phyloP scores from a whole-genome alignment of 1,140 invertebrate species.

The Zaprionus vittiger region DNA sequence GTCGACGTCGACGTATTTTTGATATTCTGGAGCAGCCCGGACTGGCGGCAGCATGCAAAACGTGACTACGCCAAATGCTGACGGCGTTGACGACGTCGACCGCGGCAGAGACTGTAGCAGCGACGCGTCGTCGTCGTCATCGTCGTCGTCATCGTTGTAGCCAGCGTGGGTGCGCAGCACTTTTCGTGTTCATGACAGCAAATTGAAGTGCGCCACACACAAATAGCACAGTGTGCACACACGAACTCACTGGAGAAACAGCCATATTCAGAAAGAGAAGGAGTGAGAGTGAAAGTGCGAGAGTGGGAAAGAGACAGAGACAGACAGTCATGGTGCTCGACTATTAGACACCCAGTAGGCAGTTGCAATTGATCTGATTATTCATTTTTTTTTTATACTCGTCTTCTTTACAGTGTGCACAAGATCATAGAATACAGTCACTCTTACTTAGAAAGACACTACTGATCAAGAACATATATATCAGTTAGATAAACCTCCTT shows the following conservation, averaged over 20 bases:
- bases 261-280: constrained; percentile 5
- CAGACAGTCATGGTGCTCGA: neutral
- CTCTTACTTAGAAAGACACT: too few species aligned
- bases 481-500: too few species aligned
- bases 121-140: neutral
- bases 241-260: constrained; percentile 4
- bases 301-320: neutral
- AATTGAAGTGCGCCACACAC: constrained; percentile 49
- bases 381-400: too few species aligned
- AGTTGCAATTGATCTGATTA: too few species aligned
- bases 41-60: constrained; percentile 39
- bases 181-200: constrained; percentile 67
- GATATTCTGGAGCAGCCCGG: constrained; percentile 1
- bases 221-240: constrained; percentile 15
- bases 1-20: constrained; percentile 8
- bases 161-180: constrained; percentile 34
- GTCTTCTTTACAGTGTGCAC: too few species aligned
- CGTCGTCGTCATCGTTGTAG: constrained; percentile 14
- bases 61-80: constrained; percentile 73
- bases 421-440: too few species aligned
- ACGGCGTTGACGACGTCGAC: constrained; percentile 42
- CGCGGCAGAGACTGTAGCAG: neutral
- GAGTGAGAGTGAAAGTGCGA: neutral
- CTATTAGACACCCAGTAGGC: neutral
- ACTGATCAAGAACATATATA: too few species aligned